Conservation (phyloP, 2,113 vertebrate species). For the Peromyscus polionotus region DNA sequence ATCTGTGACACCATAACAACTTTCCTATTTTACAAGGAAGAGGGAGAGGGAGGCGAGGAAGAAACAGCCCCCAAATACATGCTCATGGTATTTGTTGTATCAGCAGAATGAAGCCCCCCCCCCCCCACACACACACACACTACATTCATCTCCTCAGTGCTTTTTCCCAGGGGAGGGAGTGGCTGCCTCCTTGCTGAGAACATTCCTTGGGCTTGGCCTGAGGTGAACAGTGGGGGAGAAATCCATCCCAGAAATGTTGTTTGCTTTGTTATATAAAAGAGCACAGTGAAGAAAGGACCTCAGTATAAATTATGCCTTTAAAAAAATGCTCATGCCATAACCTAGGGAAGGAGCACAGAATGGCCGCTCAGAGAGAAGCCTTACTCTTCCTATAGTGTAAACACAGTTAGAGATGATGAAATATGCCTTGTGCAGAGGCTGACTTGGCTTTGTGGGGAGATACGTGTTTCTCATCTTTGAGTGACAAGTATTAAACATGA, state of each 20-base stretch:
- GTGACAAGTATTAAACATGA: conserved; percentile 56
- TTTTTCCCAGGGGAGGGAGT: conserved; percentile 74
- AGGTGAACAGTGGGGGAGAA: conserved; percentile 72
- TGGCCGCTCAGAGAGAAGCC: conserved; percentile 50
- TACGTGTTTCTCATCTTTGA: conserved; percentile 71
- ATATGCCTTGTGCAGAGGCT: conserved; percentile 63
- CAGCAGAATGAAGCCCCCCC: background rate
- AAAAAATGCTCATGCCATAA: conserved; percentile 59
- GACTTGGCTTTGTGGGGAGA: background rate
- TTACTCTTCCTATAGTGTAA: conserved; percentile 29
- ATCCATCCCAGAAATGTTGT: conserved; percentile 75
- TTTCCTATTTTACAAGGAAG: conserved; percentile 55
- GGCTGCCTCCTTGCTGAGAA: conserved; percentile 71
- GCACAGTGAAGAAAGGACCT: conserved; percentile 78
- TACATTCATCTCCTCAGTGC: background rate
- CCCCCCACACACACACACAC: no score
- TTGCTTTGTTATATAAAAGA: conserved; percentile 82
- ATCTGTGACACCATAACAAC: background rate
- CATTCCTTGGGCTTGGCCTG: background rate
- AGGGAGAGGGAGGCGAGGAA: conserved; percentile 26
- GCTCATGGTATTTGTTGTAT: conserved; percentile 79
- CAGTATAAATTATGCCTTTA: conserved; percentile 68
- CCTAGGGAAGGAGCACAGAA: conserved; percentile 59
- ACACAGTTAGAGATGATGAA: conserved; percentile 54
- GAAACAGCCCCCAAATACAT: conserved; percentile 33